Evolutionary conservation across 2,113 vertebrate species (phyloP).

Genomic region (Sorex araneus): DNA sequence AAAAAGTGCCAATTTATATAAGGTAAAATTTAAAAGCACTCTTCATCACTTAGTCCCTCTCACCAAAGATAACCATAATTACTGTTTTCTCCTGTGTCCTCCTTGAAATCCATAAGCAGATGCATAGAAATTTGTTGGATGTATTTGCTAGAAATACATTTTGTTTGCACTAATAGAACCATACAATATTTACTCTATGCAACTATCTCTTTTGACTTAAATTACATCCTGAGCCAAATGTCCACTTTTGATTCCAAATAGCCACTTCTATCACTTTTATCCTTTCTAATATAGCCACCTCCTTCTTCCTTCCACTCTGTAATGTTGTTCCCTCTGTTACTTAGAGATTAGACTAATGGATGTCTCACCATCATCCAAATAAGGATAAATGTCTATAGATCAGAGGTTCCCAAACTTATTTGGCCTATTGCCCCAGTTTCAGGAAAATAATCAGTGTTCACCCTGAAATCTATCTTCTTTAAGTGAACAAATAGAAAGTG

Average conservation of each 20-base stretch:
- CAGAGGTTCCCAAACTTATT: neutral
- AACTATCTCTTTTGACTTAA: slow-evolving; percentile 62
- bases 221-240: slow-evolving; percentile 51
- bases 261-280: slow-evolving; percentile 34
- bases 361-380: neutral
- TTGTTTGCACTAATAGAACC: slow-evolving; percentile 27
- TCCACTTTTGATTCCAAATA: slow-evolving; percentile 62
- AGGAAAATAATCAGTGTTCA: too few species aligned
- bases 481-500: too few species aligned
- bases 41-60: neutral
- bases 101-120: slow-evolving; percentile 51
- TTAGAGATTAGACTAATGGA: slow-evolving; percentile 52
- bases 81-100: slow-evolving; percentile 57
- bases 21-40: slow-evolving; percentile 53
- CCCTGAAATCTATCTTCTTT: too few species aligned
- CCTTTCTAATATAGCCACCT: slow-evolving; percentile 26
- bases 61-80: slow-evolving; percentile 35
- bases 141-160: slow-evolving; percentile 53
- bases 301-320: neutral
- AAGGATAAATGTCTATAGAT: neutral
- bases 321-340: neutral
- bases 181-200: slow-evolving; percentile 13
- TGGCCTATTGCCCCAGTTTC: too few species aligned
- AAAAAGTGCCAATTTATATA: neutral
- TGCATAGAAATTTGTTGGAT: slow-evolving; percentile 34